A percentile compares a stretch with the other conserved stretches of the same genome.
These are phyloP conservation scores for Acleris laterana DNA, from an alignment of 2,888 invertebrate species.

Conservation along the genomic window DNA sequence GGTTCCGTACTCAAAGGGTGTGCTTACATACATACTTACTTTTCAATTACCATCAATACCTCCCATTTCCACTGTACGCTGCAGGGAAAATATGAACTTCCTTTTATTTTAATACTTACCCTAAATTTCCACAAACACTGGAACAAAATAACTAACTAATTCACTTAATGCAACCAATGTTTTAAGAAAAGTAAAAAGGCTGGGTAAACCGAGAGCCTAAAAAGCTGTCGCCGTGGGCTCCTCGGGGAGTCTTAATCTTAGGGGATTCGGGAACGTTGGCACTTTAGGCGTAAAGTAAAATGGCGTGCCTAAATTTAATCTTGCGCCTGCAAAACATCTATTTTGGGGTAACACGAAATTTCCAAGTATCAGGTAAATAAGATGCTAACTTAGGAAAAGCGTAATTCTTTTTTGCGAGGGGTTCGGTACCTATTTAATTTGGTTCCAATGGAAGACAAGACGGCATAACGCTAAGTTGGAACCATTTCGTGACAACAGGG, in stretches of 20 bases:
- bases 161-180: slow-evolving; percentile 25
- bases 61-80: no score
- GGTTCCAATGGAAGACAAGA: no score
- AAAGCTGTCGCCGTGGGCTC: background rate
- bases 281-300: background rate
- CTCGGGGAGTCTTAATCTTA: background rate
- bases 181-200: slow-evolving; percentile 12
- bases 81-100: background rate
- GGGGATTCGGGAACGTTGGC: background rate
- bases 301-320: slow-evolving; percentile 22
- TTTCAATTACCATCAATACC: no score
- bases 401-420: background rate
- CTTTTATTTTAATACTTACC: background rate
- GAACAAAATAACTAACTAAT: slow-evolving; percentile 12
- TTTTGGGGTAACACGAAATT: slow-evolving; percentile 6
- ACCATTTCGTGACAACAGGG: no score
- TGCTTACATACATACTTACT: no score
- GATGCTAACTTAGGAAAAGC: slow-evolving; percentile 9
- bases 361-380: slow-evolving; percentile 11
- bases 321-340: slow-evolving; percentile 19
- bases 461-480: no score
- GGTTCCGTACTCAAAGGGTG: background rate
- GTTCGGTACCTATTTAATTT: slow-evolving; percentile 6
- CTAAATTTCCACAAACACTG: background rate
- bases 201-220: background rate